A percentile compares a stretch with the other conserved stretches of the same genome.
These are phyloP conservation scores for Galaxias olidus DNA, from an alignment of 2,797 vertebrate genomes.

Conservation along the genomic window DNA sequence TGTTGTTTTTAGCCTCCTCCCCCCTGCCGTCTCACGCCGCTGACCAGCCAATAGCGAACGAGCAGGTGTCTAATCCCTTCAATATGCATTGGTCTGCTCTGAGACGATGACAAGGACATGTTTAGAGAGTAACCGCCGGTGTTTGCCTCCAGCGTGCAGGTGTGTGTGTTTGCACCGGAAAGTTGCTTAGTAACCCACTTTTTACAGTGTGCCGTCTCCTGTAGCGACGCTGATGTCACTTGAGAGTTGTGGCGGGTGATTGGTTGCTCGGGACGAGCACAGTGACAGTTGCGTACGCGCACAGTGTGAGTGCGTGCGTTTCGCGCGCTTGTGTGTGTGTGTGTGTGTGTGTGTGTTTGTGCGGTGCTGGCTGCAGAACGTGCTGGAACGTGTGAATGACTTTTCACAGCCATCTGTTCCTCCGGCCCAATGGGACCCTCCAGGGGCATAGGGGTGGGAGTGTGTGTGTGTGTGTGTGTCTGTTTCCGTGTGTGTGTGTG, in stretches of 20 bases:
- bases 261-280: conserved; percentile 21
- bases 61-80: conserved; percentile 48
- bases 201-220: conserved; percentile 19
- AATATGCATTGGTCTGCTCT: conserved; percentile 52
- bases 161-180: conserved; percentile 13
- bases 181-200: conserved; percentile 38
- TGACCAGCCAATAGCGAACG: conserved; percentile 7
- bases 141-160: background rate
- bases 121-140: conserved; percentile 11
- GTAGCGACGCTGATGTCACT: conserved; percentile 13
- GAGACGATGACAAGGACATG: conserved; percentile 58
- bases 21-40: too few relatives aligned
- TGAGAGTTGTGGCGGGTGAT: conserved; percentile 25
- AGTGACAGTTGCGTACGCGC: conserved; percentile 10
- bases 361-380: conserved; percentile 22
- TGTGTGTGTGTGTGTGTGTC: background rate
- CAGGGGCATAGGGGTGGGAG: conserved; percentile 1
- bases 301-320: too few relatives aligned
- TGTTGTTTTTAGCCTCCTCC: too few relatives aligned
- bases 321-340: too few relatives aligned
- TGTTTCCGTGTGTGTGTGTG: background rate
- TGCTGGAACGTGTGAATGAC: conserved; percentile 37
- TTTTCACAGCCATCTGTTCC: conserved; percentile 36
- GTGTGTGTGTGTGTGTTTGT: conserved; percentile 4
- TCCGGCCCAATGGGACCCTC: conserved; percentile 15